A percentile compares a stretch with the other conserved stretches of the same genome.
Conservation (phyloP, 2,113 vertebrate species). For the Zosterops hypoxanthus region DNA sequence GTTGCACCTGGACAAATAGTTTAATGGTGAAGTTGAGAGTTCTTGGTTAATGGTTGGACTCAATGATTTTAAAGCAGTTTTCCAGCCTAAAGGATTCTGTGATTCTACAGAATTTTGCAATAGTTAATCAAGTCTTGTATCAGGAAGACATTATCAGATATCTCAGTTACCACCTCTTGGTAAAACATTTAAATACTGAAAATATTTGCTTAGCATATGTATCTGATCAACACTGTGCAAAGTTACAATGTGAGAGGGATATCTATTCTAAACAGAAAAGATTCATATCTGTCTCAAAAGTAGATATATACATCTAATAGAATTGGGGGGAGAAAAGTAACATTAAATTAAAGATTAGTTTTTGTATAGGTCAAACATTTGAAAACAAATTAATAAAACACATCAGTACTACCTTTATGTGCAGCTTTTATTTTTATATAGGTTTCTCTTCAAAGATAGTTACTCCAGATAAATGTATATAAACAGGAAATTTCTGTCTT, state of each 20-base stretch:
- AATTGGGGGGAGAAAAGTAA: slow-evolving; percentile 22
- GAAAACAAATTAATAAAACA: slow-evolving; percentile 53
- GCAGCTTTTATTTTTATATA: not conserved
- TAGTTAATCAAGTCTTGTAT: not conserved
- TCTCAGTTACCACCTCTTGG: not conserved
- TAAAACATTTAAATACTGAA: not conserved
- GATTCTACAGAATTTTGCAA: not conserved
- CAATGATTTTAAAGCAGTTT: not conserved
- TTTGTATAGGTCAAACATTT: slow-evolving; percentile 57
- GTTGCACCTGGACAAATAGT: not conserved
- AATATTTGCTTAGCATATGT: not conserved
- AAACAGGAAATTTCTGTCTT: slow-evolving; percentile 68
- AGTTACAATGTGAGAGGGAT: not conserved
- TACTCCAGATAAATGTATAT: slow-evolving; percentile 51
- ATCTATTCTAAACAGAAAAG: slow-evolving; percentile 34
- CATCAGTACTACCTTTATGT: slow-evolving; percentile 35
- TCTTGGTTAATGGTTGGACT: fast-evolving
- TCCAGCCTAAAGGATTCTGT: not conserved
- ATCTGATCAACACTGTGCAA: slow-evolving; percentile 16
- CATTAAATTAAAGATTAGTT: slow-evolving; percentile 58
- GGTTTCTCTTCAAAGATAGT: slow-evolving; percentile 32
- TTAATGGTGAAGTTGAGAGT: not conserved
- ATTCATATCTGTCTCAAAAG: slow-evolving; percentile 42
- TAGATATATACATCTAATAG: not conserved
- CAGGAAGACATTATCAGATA: not conserved